Evolutionary conservation across 2,113 vertebrate genomes (phyloP).

Genomic region (Clupea harengus): DNA sequence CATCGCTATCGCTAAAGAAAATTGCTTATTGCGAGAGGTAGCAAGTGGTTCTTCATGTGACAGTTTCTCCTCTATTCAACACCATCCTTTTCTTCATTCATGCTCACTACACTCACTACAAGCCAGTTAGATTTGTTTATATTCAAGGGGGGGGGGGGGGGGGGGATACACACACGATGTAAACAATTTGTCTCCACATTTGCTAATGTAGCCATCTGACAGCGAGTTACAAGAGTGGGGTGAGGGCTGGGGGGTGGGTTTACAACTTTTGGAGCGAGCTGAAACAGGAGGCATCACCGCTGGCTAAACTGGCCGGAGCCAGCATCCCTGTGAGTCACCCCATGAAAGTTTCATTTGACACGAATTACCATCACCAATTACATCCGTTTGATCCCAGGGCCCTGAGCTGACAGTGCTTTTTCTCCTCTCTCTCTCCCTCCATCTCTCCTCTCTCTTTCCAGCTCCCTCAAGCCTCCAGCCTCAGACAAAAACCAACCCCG

Average conservation of each 20-base stretch:
- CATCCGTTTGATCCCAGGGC: slow-evolving; percentile 20
- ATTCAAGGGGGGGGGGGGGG: background rate
- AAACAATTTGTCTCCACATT: background rate
- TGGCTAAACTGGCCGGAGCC: slow-evolving; percentile 26
- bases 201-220: background rate
- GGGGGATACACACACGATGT: background rate
- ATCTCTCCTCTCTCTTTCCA: background rate
- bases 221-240: background rate
- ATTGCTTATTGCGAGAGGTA: background rate
- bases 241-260: background rate
- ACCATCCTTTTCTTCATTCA: slow-evolving; percentile 27
- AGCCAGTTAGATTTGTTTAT: background rate
- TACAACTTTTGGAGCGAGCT: background rate
- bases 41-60: background rate
- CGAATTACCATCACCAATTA: slow-evolving; percentile 32
- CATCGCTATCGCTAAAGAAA: background rate
- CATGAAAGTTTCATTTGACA: slow-evolving; percentile 28
- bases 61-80: background rate
- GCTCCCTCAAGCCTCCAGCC: background rate
- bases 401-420: background rate
- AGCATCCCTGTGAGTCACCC: background rate
- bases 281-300: slow-evolving; percentile 27
- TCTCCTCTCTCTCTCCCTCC: background rate
- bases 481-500: background rate
- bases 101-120: background rate